These are phyloP conservation scores for Xestia c-nigrum DNA, from an alignment of 2,888 invertebrate genomes.

Conservation along the genomic window DNA sequence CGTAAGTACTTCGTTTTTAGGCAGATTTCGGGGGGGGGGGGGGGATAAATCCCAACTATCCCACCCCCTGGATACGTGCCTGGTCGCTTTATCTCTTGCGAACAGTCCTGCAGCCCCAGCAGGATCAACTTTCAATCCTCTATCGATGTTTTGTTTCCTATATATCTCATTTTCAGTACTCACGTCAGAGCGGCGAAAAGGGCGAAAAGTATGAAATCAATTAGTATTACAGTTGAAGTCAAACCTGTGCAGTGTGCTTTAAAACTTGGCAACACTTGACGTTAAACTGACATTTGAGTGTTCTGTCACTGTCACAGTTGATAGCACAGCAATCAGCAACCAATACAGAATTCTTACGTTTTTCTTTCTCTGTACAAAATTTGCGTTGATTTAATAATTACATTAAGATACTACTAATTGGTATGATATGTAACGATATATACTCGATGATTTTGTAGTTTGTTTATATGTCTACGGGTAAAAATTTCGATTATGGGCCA, in stretches of 20 bases:
- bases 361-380: conserved; percentile 22
- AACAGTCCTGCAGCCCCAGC: too few species aligned
- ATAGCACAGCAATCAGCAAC: conserved; percentile 13
- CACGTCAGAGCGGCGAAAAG: too few species aligned
- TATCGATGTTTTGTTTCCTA: too few species aligned
- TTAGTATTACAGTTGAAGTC: not conserved
- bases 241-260: not conserved
- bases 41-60: too few species aligned
- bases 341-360: not conserved
- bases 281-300: not conserved
- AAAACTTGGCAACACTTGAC: not conserved
- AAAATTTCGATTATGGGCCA: too few species aligned
- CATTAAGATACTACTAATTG: not conserved
- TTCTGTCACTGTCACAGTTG: conserved; percentile 25
- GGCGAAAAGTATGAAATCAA: not conserved
- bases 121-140: too few species aligned
- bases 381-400: conserved; percentile 10
- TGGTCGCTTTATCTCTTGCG: too few species aligned
- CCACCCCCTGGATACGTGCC: too few species aligned
- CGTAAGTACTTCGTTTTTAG: too few species aligned
- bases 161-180: too few species aligned
- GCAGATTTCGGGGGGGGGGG: too few species aligned
- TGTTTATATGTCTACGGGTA: conserved; percentile 16
- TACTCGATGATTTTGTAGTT: conserved; percentile 3
- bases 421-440: conserved; percentile 6